Evolutionary conservation across 2,888 invertebrate species (phyloP), one percentile per base, ranked within the genome.

Genomic region (Abscondita cerata): DNA sequence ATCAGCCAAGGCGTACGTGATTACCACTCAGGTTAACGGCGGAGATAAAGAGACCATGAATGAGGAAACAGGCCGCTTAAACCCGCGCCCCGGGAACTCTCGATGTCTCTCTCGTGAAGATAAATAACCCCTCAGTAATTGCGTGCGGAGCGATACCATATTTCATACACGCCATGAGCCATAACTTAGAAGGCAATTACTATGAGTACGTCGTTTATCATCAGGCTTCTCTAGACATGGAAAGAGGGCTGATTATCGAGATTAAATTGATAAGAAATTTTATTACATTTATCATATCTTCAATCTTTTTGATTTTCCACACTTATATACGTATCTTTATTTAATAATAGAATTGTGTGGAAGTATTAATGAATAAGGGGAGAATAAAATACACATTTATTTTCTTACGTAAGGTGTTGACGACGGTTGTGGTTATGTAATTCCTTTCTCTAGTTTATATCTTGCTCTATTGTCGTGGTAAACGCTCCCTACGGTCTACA

Each of bases 111-210:
- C 66, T 72, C 70, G 70, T 65, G 71, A 76, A 83, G 82, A 82
- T 82, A 82, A 83, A 83, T 82, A 82, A 82, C 83, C 81, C 77
- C 79, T 76, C 81, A 78, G 83, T 83, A 83, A 83, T 83, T 83
- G 83, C 83, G 81, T 82, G 82, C 79, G 80, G 83, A 83, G 80
- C 83, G 82, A 82, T 82, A 81, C 82, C 83, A 83, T 84, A 84
- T 83, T 83, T 83, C 83, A 83, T 83, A 81, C 77, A 80, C 81
- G 82, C 81, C 82, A 82, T 81, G 81, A 81, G 81, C 83, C 83
- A 83, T 84, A 83, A 83, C 83, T 83, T 83, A 83, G 81, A 77
- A 82, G 83, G 83, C 83, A 84, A 84, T 84, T 84, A 83, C 83
- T 79, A 81, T 81, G 83, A 84, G 83, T 83, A 83, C 81, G 81